phyloP scores from a whole-genome alignment of 1,140 invertebrate species.

The Mercenaria mercenaria region DNA sequence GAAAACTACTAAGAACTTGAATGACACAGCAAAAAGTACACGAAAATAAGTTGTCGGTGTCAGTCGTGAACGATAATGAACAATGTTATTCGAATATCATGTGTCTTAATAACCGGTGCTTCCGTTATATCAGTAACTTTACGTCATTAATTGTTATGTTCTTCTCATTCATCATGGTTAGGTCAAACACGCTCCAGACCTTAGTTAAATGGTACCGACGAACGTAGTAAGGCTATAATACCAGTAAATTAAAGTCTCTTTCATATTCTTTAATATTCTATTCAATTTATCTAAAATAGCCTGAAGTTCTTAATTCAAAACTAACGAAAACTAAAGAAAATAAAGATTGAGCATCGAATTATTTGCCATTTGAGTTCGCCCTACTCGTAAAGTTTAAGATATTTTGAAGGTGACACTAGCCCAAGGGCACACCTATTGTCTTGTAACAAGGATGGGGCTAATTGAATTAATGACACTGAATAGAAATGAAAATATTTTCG shows the following conservation, averaged over 20 bases:
- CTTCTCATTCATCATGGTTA: slow-evolving; percentile 24
- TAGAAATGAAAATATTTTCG: slow-evolving; percentile 47
- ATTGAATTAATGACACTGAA: slow-evolving; percentile 23
- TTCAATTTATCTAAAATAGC: neutral
- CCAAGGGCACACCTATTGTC: neutral
- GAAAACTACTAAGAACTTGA: neutral
- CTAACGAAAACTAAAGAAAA: neutral
- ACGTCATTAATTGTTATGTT: neutral
- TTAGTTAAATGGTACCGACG: neutral
- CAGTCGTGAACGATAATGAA: slow-evolving; percentile 27
- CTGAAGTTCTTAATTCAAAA: no score
- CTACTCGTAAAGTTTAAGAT: neutral
- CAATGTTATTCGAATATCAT: slow-evolving; percentile 2
- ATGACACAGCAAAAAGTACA: neutral
- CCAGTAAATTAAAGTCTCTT: no score
- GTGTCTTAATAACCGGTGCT: slow-evolving; percentile 5
- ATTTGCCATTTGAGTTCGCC: neutral
- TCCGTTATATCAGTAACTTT: slow-evolving; percentile 49
- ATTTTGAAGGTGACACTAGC: neutral
- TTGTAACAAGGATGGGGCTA: neutral
- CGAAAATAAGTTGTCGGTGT: slow-evolving; percentile 33
- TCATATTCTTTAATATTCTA: no score
- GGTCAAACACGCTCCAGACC: no score
- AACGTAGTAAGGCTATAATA: no score
- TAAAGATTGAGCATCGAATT: neutral